Conservation (phyloP, 2,797 vertebrate species). For the Poecilia picta region DNA sequence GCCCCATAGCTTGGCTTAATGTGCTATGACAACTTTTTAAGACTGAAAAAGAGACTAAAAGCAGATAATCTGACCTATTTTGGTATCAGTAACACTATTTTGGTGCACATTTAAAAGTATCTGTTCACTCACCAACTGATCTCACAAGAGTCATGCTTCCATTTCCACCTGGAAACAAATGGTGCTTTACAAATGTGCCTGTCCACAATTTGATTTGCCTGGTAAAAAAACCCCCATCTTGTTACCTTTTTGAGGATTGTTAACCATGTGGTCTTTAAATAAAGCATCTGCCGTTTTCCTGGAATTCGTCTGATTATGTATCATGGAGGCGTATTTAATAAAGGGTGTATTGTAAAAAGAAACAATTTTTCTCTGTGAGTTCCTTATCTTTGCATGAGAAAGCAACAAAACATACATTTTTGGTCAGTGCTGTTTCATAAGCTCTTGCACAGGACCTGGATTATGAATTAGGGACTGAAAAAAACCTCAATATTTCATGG, state of each 20-base stretch:
- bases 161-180: slow-evolving; percentile 60
- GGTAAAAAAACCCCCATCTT: slow-evolving; percentile 45
- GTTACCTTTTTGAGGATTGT: slow-evolving; percentile 62
- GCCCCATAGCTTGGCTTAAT: slow-evolving; percentile 26
- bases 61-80: slow-evolving; percentile 24
- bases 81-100: slow-evolving; percentile 21
- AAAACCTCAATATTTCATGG: slow-evolving; percentile 20
- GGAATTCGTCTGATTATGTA: slow-evolving; percentile 31
- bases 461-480: not conserved
- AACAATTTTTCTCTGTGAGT: not conserved
- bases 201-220: slow-evolving; percentile 67
- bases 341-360: slow-evolving; percentile 47
- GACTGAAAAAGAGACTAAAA: slow-evolving; percentile 21
- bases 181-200: slow-evolving; percentile 72
- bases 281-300: slow-evolving; percentile 36
- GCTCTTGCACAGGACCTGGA: not conserved
- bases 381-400: not conserved
- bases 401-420: not conserved
- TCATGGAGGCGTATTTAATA: slow-evolving; percentile 57
- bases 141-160: slow-evolving; percentile 35
- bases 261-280: slow-evolving; percentile 56
- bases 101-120: slow-evolving; percentile 42
- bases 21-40: not conserved
- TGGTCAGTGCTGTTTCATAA: not conserved
- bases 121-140: slow-evolving; percentile 41